Percentiles rank a stretch among this genome's conserved stretches.
These are phyloP conservation scores for Smutsia gigantea DNA, from an alignment of 2,797 vertebrate genomes.

Conservation along the genomic window DNA sequence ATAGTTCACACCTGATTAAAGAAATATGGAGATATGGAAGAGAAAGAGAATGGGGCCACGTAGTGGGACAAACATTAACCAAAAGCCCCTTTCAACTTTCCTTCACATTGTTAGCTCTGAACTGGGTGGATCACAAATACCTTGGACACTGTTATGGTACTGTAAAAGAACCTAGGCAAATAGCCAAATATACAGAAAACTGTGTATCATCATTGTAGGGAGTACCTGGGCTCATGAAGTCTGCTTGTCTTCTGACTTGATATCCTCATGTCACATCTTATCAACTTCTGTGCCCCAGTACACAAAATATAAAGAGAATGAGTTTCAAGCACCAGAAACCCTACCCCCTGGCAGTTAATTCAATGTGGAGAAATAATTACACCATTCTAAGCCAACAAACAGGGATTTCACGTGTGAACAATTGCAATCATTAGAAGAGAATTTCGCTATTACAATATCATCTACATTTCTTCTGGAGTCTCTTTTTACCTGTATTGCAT, in stretches of 20 bases:
- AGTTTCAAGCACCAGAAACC: background rate
- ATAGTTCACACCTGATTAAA: background rate
- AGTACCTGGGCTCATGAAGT: background rate
- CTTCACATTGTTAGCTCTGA: background rate
- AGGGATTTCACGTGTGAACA: background rate
- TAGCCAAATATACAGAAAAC: background rate
- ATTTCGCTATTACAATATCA: background rate
- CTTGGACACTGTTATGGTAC: background rate
- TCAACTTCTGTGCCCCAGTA: background rate
- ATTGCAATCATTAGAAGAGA: background rate
- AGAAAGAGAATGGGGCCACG: fast-evolving
- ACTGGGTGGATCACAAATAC: background rate
- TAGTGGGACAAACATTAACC: background rate
- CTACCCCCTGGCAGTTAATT: background rate
- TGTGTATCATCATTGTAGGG: background rate
- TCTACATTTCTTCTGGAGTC: background rate
- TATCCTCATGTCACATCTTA: background rate
- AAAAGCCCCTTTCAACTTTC: background rate
- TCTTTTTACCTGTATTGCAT: background rate
- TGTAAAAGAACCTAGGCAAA: background rate
- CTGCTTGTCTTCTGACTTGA: background rate
- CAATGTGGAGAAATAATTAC: background rate
- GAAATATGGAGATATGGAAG: background rate
- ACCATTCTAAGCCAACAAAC: background rate
- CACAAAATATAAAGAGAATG: background rate